Conservation (phyloP, 2,797 vertebrate genomes). For the Tenualosa ilisha region DNA sequence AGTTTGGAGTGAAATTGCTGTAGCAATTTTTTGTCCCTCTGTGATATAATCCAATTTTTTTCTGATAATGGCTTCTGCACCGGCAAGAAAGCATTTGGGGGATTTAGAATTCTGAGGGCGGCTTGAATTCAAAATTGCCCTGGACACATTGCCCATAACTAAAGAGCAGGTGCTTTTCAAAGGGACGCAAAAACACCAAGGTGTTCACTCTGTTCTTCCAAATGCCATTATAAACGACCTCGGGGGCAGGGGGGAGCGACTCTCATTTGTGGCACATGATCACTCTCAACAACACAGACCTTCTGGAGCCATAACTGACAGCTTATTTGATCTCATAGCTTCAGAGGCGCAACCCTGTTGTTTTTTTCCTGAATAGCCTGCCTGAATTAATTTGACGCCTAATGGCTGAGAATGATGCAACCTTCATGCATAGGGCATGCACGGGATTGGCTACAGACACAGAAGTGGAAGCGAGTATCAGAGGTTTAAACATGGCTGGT, state of each 20-base stretch:
- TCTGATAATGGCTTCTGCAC: conserved; percentile 6
- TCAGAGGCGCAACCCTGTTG: conserved; percentile 16
- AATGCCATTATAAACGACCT: conserved; percentile 20
- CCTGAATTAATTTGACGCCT: conserved; percentile 30
- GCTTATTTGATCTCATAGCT: conserved; percentile 32
- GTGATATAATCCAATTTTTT: conserved; percentile 5
- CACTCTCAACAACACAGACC: conserved; percentile 6
- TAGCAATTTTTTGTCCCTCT: conserved; percentile 15
- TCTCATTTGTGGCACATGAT: conserved; percentile 11
- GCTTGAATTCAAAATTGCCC: conserved; percentile 3
- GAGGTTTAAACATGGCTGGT: conserved; percentile 42
- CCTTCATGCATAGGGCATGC: conserved; percentile 22
- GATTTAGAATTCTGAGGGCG: neutral
- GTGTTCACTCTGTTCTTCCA: neutral
- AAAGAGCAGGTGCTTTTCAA: conserved; percentile 22
- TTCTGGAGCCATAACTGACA: conserved; percentile 22
- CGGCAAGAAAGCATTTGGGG: neutral
- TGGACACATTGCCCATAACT: conserved; percentile 17
- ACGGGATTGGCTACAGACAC: conserved; percentile 3
- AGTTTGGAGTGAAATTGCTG: neutral
- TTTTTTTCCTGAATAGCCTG: neutral
- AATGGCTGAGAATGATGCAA: conserved; percentile 27
- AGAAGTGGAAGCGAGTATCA: conserved; percentile 20
- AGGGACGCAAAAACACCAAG: neutral
- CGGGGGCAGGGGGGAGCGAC: neutral